Conservation (phyloP, 2,797 vertebrate genomes). For the Sardinella longiceps region DNA sequence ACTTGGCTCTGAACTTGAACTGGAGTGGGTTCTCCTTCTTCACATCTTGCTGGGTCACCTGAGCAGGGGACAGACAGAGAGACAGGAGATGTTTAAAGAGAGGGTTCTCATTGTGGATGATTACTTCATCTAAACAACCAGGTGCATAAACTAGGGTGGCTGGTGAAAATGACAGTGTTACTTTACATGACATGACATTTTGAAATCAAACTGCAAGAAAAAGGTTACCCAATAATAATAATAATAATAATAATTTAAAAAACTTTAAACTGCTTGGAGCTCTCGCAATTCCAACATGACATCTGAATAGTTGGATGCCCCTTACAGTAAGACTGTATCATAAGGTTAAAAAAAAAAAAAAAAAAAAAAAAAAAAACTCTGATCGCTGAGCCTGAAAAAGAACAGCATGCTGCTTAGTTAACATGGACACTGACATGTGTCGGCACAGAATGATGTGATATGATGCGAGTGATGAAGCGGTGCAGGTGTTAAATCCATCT, state of each 20-base stretch:
- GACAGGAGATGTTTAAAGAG: not conserved
- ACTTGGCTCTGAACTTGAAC: conserved; percentile 97
- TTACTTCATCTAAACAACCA: no score
- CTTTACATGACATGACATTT: no score
- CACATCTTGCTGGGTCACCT: conserved; percentile 98
- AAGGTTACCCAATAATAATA: no score
- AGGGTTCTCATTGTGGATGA: not conserved
- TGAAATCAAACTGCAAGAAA: no score
- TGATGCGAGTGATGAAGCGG: not conserved
- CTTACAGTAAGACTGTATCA: not conserved
- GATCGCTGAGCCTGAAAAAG: not conserved
- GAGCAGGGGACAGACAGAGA: conserved; percentile 37
- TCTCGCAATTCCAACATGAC: not conserved
- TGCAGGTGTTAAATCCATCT: not conserved
- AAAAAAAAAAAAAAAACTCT: no score
- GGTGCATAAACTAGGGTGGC: no score
- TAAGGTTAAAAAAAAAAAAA: not conserved
- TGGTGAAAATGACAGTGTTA: no score
- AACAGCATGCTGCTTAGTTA: not conserved
- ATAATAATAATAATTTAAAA: no score
- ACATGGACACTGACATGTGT: not conserved
- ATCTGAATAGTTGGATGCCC: not conserved
- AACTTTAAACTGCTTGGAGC: no score
- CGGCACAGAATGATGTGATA: not conserved
- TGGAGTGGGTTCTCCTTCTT: conserved; percentile 97